Evolutionary conservation across 2,888 invertebrate genomes (phyloP).

Genomic region (Athalia cordata): DNA sequence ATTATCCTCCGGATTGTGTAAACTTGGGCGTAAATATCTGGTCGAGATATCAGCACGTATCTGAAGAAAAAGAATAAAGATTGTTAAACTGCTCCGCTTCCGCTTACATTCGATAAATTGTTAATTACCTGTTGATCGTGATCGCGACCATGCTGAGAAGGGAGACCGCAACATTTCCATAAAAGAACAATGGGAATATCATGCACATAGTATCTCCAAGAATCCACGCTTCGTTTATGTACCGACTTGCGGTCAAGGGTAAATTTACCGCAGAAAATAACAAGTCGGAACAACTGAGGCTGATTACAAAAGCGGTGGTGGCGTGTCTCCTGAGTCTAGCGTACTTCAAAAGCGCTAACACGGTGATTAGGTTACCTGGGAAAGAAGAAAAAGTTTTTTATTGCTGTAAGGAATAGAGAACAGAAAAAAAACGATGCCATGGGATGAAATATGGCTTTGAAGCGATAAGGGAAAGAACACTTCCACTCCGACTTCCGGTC

Average conservation of each 20-base stretch:
- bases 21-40: conserved; percentile 85
- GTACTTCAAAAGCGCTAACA: conserved; percentile 85
- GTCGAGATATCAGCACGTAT: conserved; percentile 89
- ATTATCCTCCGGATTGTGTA: conserved; percentile 85
- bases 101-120: no score
- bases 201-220: conserved; percentile 86
- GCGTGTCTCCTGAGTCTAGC: conserved; percentile 88
- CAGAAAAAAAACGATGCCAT: background rate
- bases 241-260: conserved; percentile 89
- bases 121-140: conserved; percentile 86
- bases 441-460: no score
- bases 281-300: conserved; percentile 89
- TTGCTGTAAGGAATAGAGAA: conserved; percentile 25
- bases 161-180: conserved; percentile 92
- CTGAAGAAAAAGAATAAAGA: conserved; percentile 74
- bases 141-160: conserved; percentile 93
- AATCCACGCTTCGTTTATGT: conserved; percentile 88
- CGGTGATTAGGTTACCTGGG: conserved; percentile 89
- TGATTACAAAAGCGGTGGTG: conserved; percentile 91
- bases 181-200: conserved; percentile 91
- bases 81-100: background rate
- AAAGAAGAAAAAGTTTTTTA: conserved; percentile 56
- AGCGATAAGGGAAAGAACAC: no score
- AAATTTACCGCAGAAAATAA: conserved; percentile 90
- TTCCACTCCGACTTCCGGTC: no score